Conservation (phyloP, 2,888 invertebrate genomes). For the Leucophora obtusa region DNA sequence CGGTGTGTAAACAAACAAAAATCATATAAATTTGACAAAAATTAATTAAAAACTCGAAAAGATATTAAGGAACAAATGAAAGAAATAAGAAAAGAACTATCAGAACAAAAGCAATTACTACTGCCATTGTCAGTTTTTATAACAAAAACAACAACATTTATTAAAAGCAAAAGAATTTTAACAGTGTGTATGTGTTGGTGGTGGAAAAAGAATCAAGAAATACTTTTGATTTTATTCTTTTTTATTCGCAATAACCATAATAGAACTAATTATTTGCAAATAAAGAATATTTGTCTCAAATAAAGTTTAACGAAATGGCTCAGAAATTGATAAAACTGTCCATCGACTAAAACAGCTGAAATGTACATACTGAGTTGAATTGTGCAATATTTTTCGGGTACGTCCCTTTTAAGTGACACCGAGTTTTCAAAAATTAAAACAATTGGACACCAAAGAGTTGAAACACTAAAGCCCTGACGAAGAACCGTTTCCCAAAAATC, state of each 20-base stretch:
- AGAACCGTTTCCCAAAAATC: no score
- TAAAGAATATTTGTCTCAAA: constrained; percentile 4
- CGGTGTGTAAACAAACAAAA: constrained; percentile 27
- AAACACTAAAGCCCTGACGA: no score
- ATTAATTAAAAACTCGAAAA: neutral
- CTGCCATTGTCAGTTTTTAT: constrained; percentile 21
- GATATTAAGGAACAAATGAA: neutral
- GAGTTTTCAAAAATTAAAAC: no score
- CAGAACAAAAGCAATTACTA: neutral
- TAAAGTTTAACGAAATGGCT: neutral
- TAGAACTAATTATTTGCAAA: neutral
- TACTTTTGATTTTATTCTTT: neutral
- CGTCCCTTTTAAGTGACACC: no score
- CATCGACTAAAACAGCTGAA: no score
- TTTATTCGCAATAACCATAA: neutral
- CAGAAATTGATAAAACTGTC: constrained; percentile 35
- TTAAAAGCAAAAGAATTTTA: neutral
- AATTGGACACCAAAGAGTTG: no score
- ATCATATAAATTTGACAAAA: neutral
- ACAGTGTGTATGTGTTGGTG: constrained; percentile 24
- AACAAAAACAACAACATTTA: constrained; percentile 12
- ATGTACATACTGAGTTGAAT: no score
- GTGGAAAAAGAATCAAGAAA: constrained; percentile 14
- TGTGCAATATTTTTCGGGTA: no score
- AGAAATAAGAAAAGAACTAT: neutral